Evolutionary conservation across 2,888 invertebrate species (phyloP).

Genomic region (Xylocampa areola): DNA sequence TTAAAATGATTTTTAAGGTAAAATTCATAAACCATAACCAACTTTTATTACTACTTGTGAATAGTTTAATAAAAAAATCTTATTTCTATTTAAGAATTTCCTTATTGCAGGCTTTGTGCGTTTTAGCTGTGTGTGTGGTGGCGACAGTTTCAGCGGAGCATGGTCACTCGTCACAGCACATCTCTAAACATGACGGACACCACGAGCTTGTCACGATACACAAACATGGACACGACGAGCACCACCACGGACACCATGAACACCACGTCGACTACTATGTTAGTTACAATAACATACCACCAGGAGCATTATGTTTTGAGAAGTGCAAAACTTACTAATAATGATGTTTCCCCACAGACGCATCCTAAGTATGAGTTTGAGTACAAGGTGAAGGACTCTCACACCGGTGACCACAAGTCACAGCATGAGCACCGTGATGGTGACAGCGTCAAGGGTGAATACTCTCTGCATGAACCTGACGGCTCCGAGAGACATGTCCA

Average conservation of each 20-base stretch:
- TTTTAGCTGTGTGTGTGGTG: conserved; percentile 51
- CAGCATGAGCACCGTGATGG: conserved; percentile 89
- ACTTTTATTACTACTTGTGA: neutral
- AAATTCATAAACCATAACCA: neutral
- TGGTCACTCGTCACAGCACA: conserved; percentile 67
- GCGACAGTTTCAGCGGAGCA: conserved; percentile 36
- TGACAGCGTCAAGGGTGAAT: conserved; percentile 90
- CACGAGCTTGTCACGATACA: conserved; percentile 53
- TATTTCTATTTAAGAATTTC: no score
- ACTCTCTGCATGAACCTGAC: conserved; percentile 68
- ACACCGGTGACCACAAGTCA: conserved; percentile 89
- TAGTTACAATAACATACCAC: conserved; percentile 10
- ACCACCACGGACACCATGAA: conserved; percentile 39
- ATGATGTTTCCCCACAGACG: conserved; percentile 27
- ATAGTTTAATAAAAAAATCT: neutral
- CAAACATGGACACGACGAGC: conserved; percentile 10
- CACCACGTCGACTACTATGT: conserved; percentile 52
- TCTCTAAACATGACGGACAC: conserved; percentile 65
- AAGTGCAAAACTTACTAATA: neutral
- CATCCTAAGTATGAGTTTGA: conserved; percentile 73
- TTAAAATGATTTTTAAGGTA: conserved; percentile 41
- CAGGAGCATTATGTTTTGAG: neutral
- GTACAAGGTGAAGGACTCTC: conserved; percentile 82
- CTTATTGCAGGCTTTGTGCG: conserved; percentile 58
- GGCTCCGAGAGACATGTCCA: conserved; percentile 79